Percentiles rank a stretch among this genome's conserved stretches.
Evolutionary conservation across 2,888 invertebrate species (phyloP).

Genomic region (Torymus aiolomorphi): DNA sequence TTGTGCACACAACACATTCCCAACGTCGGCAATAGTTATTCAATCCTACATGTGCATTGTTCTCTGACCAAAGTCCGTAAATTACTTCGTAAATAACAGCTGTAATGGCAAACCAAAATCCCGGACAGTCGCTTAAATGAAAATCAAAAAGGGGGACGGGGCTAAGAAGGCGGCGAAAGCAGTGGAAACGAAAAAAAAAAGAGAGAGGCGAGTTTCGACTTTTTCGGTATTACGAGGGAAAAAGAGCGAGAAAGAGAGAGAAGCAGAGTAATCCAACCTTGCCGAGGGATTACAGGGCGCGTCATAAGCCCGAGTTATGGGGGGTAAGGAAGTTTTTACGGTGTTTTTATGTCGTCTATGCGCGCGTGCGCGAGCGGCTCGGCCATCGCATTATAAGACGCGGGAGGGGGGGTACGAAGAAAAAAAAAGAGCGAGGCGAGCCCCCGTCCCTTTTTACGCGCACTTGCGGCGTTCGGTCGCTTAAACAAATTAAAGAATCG

Average conservation of each 20-base stretch:
- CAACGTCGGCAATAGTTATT: conserved; percentile 19
- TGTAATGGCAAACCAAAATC: conserved; percentile 2
- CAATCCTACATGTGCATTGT: not conserved
- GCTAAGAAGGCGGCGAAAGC: not conserved
- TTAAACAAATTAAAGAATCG: conserved; percentile 75
- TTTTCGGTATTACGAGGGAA: conserved; percentile 30
- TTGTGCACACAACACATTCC: not conserved
- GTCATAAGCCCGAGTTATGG: conserved; percentile 69
- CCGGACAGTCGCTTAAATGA: conserved; percentile 22
- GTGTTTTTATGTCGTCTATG: conserved; percentile 71
- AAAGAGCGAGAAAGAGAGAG: conserved; percentile 33
- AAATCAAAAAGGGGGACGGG: conserved; percentile 31
- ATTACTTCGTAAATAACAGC: conserved; percentile 29
- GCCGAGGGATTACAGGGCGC: conserved; percentile 55
- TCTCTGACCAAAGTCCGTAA: conserved; percentile 21
- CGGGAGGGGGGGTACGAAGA: conserved; percentile 58
- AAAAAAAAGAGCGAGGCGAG: conserved; percentile 50
- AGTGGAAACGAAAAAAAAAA: conserved; percentile 25
- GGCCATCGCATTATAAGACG: conserved; percentile 60
- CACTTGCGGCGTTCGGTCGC: conserved; percentile 61
- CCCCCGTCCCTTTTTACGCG: conserved; percentile 58
- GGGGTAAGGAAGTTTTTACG: conserved; percentile 71
- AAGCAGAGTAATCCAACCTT: conserved; percentile 51
- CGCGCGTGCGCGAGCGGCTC: conserved; percentile 56
- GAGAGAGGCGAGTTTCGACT: conserved; percentile 5